Evolutionary conservation across 2,113 vertebrate species (phyloP).

Genomic region (human (Homo sapiens)): GRCh38 chr12:98936001-98936500

Average conservation of each 20-base stretch:
- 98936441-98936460: no score
- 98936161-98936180: not conserved
- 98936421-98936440: no score
- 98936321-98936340: not conserved
- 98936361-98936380: no score
- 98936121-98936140: not conserved
- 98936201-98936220: not conserved
- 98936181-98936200: not conserved
- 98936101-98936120: conserved; percentile 26
- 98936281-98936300: not conserved
- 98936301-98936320: not conserved
- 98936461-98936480: no score
- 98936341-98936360: no score
- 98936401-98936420: no score
- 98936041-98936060: not conserved
- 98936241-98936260: not conserved
- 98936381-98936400: no score
- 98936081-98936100: not conserved
- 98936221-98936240: not conserved
- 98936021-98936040: not conserved
- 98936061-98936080: not conserved
- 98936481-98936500: no score
- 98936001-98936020: conserved; percentile 27
- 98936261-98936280: not conserved
- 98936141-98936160: conserved; percentile 12